These are phyloP conservation scores for Sarcophaga rosellei DNA, from an alignment of 2,888 invertebrate species.

Conservation along the genomic window DNA sequence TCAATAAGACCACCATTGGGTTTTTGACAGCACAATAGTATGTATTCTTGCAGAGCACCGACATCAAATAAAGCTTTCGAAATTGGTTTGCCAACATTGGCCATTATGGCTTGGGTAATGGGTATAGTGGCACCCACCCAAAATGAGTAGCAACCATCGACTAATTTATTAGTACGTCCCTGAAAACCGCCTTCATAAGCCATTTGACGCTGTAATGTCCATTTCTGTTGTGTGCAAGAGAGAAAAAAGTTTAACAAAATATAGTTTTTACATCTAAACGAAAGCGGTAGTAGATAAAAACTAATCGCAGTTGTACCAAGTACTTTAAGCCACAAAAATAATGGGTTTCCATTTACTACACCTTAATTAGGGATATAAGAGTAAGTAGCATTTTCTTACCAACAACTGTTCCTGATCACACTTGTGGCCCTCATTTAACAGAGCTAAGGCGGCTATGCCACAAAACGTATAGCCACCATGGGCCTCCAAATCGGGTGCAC, in stretches of 20 bases:
- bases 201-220: constrained; percentile 97
- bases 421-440: constrained; percentile 83
- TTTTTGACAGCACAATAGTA: constrained; percentile 95
- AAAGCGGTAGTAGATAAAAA: too few relatives aligned
- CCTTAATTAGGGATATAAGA: neutral
- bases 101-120: constrained; percentile 89
- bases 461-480: constrained; percentile 99
- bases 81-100: constrained; percentile 81
- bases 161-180: constrained; percentile 98
- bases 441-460: constrained; percentile 93
- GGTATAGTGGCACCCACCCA: constrained; percentile 98
- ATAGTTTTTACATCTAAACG: neutral
- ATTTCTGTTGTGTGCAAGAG: constrained; percentile 83
- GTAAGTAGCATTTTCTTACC: constrained; percentile 75
- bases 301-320: too few relatives aligned
- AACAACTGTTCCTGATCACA: constrained; percentile 84
- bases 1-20: constrained; percentile 94
- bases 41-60: constrained; percentile 95
- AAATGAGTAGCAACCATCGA: constrained; percentile 99
- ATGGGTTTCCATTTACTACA: neutral
- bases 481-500: constrained; percentile 96
- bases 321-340: neutral
- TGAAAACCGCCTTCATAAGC: constrained; percentile 97
- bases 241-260: neutral
- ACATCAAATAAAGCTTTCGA: constrained; percentile 87